Base-by-base conservation (phyloP, 1,140 invertebrate genomes). In the Drosophila auraria region DNA sequence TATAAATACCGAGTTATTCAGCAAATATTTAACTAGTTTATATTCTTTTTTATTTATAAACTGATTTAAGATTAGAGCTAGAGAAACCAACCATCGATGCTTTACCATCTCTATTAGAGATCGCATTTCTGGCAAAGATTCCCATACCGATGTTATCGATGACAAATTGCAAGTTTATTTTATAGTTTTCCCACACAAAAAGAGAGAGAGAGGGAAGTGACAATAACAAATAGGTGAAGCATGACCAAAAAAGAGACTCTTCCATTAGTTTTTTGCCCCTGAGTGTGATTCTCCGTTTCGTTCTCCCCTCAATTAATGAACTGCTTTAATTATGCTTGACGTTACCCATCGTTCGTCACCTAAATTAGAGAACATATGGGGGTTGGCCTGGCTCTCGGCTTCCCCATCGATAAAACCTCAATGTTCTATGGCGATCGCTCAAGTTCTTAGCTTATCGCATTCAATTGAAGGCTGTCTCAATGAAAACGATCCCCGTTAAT, bases 281-380 rank as follows among this genome's bases (percentile, higher is more conserved):
- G 33, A 71, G 38, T 44, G 54, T 40, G 66, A 60, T 72, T 51
- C 68, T 73, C 45, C 47, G 12, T 72, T 45, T 44, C 68, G 33
- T 40, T 53, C 45, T 56, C 47, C 44, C n/a, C 44, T 47, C 53
- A 59, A 68, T 47, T 68, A 77, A 77, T 60, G 60, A 77, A 77
- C 72, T 77, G 62, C 56, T 77, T 77, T 77, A 77, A 68, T 77
- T 77, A 77, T 77, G 72, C 47, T 40, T 65, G 53, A 76, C 61
- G 47, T 33, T 58, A n/a, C n/a, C 25, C 64, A 36, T 53, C 51
- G 49, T 36, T 69, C 30, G 38, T 25, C 53, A 58, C 54, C 70
- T 72, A 64, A 74, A 74, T 74, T 80, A 74, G 30, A 23, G 23
- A 30, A 23, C 17, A 30, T 14, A 45, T 47, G 12, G 23, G 33